These are phyloP conservation scores for Ectemnius lituratus DNA, from an alignment of 2,888 invertebrate genomes.

Conservation along the genomic window DNA sequence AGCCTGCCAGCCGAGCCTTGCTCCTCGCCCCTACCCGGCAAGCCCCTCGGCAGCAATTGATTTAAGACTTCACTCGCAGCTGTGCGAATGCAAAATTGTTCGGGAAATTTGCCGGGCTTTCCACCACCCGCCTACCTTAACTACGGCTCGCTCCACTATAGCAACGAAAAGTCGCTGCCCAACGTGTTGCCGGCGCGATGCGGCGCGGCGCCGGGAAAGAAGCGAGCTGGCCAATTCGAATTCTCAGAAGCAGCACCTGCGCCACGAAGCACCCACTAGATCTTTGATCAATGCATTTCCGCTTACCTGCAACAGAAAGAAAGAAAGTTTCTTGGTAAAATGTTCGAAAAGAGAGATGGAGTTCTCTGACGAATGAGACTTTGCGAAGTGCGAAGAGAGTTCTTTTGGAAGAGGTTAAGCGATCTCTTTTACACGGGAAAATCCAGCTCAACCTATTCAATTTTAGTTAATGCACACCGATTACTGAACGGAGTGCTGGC, in stretches of 20 bases:
- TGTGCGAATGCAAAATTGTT: constrained; percentile 69
- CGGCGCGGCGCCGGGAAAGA: too few relatives aligned
- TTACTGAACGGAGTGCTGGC: too few relatives aligned
- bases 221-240: too few relatives aligned
- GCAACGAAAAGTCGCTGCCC: neutral
- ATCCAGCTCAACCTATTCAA: neutral
- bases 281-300: neutral
- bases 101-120: constrained; percentile 57
- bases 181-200: too few relatives aligned
- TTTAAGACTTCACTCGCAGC: constrained; percentile 72
- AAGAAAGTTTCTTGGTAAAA: neutral
- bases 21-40: constrained; percentile 18
- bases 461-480: too few relatives aligned
- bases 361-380: neutral
- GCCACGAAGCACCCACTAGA: neutral
- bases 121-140: constrained; percentile 50
- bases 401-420: neutral
- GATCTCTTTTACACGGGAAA: neutral
- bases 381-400: neutral
- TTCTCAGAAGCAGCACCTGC: too few relatives aligned
- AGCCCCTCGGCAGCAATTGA: constrained; percentile 67
- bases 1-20: constrained; percentile 1
- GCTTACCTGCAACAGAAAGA: constrained; percentile 62
- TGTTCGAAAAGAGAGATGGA: too few relatives aligned
- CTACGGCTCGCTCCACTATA: constrained; percentile 28